A percentile compares a stretch with the other conserved stretches of the same genome.
phyloP scores from a whole-genome alignment of 1,140 invertebrate species.

The Apocrypta bakeri region DNA sequence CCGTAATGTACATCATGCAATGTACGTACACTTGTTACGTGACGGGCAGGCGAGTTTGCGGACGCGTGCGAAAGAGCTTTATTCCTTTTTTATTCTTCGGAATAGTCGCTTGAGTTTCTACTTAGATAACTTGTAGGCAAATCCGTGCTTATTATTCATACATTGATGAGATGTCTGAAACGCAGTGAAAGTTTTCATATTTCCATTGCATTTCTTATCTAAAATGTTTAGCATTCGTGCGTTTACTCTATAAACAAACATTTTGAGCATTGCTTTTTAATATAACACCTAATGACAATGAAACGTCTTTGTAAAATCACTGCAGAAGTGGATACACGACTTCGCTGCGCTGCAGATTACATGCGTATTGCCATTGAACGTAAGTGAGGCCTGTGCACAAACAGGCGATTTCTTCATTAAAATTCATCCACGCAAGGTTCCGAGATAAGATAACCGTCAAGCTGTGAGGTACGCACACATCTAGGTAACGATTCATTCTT shows the following conservation, averaged over 20 bases:
- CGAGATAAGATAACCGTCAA: conserved; percentile 14
- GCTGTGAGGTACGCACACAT: not conserved
- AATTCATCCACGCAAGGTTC: conserved; percentile 21
- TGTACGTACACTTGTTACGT: conserved; percentile 48
- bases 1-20: conserved; percentile 37
- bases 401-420: conserved; percentile 36
- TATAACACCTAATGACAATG: too few relatives aligned
- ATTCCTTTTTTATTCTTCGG: not conserved
- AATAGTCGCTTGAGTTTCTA: not conserved
- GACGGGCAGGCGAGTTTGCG: not conserved
- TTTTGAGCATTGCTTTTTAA: too few relatives aligned
- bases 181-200: not conserved
- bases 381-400: not conserved
- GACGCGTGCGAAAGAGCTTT: not conserved
- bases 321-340: not conserved
- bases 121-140: not conserved
- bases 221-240: too few relatives aligned
- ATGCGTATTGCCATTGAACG: not conserved
- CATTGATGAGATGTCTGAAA: not conserved
- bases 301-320: conserved; percentile 14
- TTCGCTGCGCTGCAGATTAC: conserved; percentile 14
- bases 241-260: too few relatives aligned
- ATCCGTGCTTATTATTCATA: not conserved
- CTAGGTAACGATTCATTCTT: not conserved
- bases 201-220: too few relatives aligned